phyloP scores from a whole-genome alignment of 2,888 invertebrate genomes.

The Cryptus viduatorius region DNA sequence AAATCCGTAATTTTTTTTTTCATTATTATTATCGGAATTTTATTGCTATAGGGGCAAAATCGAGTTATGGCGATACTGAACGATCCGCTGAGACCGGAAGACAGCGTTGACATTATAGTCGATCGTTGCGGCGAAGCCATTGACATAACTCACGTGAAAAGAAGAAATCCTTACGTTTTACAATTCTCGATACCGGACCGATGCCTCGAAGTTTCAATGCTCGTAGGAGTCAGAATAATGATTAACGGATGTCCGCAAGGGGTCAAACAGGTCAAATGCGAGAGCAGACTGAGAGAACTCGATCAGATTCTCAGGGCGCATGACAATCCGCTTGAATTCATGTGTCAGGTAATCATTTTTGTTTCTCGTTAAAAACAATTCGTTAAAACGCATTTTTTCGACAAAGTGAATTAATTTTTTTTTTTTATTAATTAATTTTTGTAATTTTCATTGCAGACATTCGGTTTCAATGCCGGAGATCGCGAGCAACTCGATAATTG shows the following conservation, averaged over 20 bases:
- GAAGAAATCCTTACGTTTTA: conserved; percentile 93
- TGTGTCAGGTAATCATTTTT: conserved; percentile 90
- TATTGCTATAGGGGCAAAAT: conserved; percentile 89
- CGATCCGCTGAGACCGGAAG: conserved; percentile 92
- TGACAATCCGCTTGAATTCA: conserved; percentile 94
- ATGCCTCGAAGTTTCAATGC: conserved; percentile 93
- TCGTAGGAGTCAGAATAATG: conserved; percentile 92
- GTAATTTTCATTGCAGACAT: conserved; percentile 86
- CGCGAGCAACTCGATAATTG: conserved; percentile 93
- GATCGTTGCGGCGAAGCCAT: conserved; percentile 93
- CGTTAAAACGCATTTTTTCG: not conserved
- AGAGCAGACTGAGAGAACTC: conserved; percentile 92
- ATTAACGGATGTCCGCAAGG: conserved; percentile 93
- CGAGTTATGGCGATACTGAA: conserved; percentile 92
- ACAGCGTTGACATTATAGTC: conserved; percentile 91
- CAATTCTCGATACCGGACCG: conserved; percentile 94
- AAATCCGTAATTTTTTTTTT: too few relatives aligned
- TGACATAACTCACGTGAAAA: conserved; percentile 91
- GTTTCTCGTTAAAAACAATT: not conserved
- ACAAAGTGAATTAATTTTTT: not conserved
- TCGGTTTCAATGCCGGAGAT: conserved; percentile 92
- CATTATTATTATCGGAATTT: not conserved
- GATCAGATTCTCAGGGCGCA: conserved; percentile 92
- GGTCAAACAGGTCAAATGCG: conserved; percentile 94
- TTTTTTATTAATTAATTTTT: not conserved